A percentile compares a stretch with the other conserved stretches of the same genome.
phyloP scores from a whole-genome alignment of 1,140 invertebrate genomes.

The Acromyrmex echinatior region DNA sequence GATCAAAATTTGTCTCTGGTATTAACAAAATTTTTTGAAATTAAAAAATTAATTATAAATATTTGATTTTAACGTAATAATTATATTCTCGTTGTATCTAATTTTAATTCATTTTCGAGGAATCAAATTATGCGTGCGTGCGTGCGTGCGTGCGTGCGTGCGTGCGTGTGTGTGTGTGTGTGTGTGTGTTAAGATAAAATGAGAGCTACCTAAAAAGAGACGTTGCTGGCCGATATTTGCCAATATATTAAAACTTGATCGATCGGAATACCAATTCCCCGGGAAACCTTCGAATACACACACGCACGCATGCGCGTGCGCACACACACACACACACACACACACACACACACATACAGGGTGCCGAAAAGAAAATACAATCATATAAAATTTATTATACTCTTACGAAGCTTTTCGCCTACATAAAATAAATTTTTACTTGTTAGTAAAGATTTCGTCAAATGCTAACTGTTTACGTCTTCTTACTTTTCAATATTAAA shows the following conservation, averaged over 20 bases:
- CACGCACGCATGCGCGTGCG: too few species aligned
- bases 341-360: neutral
- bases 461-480: neutral
- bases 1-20: neutral
- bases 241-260: too few species aligned
- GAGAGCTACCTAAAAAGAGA: too few species aligned
- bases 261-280: too few species aligned
- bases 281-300: too few species aligned
- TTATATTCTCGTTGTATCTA: neutral
- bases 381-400: neutral
- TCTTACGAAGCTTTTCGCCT: neutral
- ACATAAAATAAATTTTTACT: constrained; percentile 2
- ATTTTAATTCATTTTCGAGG: constrained; percentile 10
- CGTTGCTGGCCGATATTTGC: too few species aligned
- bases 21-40: neutral
- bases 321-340: too few species aligned
- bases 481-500: neutral
- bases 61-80: neutral
- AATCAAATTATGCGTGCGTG: neutral
- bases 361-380: neutral
- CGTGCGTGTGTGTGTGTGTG: too few species aligned
- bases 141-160: too few species aligned
- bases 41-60: neutral
- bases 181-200: too few species aligned
- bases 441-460: neutral